Conservation (phyloP, 2,888 invertebrate species). For the Timandra comae region DNA sequence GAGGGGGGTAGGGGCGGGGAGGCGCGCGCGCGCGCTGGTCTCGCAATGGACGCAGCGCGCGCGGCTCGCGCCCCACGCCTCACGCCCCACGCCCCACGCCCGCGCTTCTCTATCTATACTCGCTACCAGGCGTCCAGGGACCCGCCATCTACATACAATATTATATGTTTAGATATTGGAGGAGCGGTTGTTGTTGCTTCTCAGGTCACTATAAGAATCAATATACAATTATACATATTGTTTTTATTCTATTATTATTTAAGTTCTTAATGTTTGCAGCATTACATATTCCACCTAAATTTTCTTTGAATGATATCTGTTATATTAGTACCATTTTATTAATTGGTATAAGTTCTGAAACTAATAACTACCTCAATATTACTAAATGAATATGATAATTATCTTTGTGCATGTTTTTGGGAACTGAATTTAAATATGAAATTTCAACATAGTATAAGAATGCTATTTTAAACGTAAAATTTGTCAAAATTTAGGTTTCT, state of each 20-base stretch:
- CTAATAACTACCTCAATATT: conserved; percentile 77
- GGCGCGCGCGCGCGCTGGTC: too few species aligned
- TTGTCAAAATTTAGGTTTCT: conserved; percentile 75
- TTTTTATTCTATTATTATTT: conserved; percentile 40
- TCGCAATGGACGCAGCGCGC: too few species aligned
- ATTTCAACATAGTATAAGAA: conserved; percentile 69
- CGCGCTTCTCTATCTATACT: too few species aligned
- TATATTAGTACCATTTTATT: conserved; percentile 70
- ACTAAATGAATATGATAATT: conserved; percentile 75
- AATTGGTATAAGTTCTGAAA: conserved; percentile 76
- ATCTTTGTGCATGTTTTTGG: conserved; percentile 75
- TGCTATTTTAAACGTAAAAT: conserved; percentile 72
- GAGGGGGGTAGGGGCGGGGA: too few species aligned
- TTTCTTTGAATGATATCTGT: conserved; percentile 59
- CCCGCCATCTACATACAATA: conserved; percentile 17
- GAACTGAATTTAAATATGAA: conserved; percentile 61
- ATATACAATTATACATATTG: conserved; percentile 42
- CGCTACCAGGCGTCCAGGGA: too few species aligned
- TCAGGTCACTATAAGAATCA: conserved; percentile 43
- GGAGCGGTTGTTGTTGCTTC: conserved; percentile 60
- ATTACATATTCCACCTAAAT: conserved; percentile 45
- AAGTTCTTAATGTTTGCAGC: conserved; percentile 14
- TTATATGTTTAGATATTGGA: conserved; percentile 31
- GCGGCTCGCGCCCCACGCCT: too few species aligned
- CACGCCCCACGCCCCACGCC: too few species aligned